Evolutionary conservation across 2,113 vertebrate species (phyloP).

Genomic region (Stegostoma tigrinum): DNA sequence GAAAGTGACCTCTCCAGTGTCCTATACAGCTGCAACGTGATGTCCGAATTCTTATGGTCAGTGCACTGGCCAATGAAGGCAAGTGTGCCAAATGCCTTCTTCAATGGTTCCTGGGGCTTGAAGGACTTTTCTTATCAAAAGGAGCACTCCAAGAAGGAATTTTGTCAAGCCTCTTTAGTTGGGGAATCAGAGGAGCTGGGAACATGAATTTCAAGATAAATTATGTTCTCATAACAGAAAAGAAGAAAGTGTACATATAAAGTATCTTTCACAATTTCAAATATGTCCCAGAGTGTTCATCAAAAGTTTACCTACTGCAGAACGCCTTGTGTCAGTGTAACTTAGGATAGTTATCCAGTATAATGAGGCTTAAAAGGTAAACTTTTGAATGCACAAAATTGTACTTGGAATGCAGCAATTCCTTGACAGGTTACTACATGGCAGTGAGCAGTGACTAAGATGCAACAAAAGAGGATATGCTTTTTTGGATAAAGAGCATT

Average conservation of each 20-base stretch:
- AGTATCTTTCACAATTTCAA: background rate
- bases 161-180: background rate
- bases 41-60: too few relatives aligned
- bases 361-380: background rate
- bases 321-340: background rate
- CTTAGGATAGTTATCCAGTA: background rate
- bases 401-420: background rate
- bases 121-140: background rate
- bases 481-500: background rate
- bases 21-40: too few relatives aligned
- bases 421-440: background rate
- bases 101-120: background rate
- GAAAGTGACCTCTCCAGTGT: too few relatives aligned
- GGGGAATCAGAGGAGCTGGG: background rate
- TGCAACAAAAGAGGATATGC: background rate
- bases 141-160: background rate
- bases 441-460: background rate
- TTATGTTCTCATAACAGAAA: background rate
- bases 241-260: background rate
- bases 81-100: too few relatives aligned
- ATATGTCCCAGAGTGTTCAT: background rate
- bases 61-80: too few relatives aligned
- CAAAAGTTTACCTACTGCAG: background rate
- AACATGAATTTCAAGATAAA: background rate
- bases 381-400: background rate